Percentiles rank a stretch among this genome's conserved stretches.
Evolutionary conservation across 2,888 invertebrate genomes (phyloP).

Genomic region (Eurois occulta): DNA sequence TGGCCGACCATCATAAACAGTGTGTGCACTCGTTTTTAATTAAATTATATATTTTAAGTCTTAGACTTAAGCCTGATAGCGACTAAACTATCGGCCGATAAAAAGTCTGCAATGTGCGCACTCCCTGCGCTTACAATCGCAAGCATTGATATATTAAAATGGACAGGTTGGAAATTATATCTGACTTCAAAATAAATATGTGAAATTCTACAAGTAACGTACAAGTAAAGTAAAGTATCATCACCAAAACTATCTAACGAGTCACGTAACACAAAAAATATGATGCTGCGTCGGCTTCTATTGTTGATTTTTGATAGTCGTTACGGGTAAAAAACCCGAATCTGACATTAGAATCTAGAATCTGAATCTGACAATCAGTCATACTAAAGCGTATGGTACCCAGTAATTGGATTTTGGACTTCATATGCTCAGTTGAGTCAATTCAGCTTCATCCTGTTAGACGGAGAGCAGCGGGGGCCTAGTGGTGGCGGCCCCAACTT

Average conservation of each 20-base stretch:
- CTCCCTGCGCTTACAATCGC: conserved; percentile 48
- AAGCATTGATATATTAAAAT: not conserved
- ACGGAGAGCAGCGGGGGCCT: too few relatives aligned
- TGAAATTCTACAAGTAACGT: not conserved
- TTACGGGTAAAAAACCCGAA: not conserved
- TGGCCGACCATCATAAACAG: conserved; percentile 60
- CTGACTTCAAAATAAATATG: not conserved
- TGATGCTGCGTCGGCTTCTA: not conserved
- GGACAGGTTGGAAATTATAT: not conserved
- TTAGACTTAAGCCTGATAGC: conserved; percentile 43
- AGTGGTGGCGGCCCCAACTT: too few relatives aligned
- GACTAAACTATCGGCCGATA: conserved; percentile 53
- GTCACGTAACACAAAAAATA: not conserved
- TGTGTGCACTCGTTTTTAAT: conserved; percentile 61
- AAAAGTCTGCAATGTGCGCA: conserved; percentile 58
- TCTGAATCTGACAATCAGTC: not conserved
- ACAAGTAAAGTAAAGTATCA: too few relatives aligned
- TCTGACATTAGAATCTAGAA: too few relatives aligned
- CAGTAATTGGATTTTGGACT: not conserved
- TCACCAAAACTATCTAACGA: not conserved
- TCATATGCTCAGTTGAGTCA: not conserved
- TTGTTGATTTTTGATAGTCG: not conserved
- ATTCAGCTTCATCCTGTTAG: not conserved
- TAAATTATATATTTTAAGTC: conserved; percentile 57
- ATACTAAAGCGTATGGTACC: not conserved